Conservation (phyloP, 2,888 invertebrate species). For the Meteorus cinctellus region DNA sequence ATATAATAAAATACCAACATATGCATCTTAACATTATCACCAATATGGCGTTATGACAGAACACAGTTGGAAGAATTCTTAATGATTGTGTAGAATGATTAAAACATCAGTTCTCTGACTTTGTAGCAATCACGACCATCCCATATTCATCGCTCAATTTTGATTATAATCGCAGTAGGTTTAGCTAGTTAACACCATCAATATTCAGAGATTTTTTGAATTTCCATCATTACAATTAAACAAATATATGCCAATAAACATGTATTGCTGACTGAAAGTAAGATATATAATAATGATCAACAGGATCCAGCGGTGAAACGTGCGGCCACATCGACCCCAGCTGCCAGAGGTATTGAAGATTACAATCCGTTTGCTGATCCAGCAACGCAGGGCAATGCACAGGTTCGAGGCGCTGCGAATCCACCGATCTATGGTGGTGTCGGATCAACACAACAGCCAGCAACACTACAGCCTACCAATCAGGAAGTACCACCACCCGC, state of each 20-base stretch:
- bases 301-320: conserved; percentile 97
- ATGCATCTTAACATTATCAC: too few relatives aligned
- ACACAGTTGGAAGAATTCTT: neutral
- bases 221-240: too few relatives aligned
- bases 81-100: too few relatives aligned
- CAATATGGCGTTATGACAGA: neutral
- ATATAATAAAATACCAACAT: too few relatives aligned
- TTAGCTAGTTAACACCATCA: too few relatives aligned
- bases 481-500: conserved; percentile 75
- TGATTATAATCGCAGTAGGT: too few relatives aligned
- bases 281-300: conserved; percentile 7
- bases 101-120: neutral
- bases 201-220: too few relatives aligned
- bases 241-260: too few relatives aligned
- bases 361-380: conserved; percentile 96
- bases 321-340: conserved; percentile 85
- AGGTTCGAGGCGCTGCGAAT: conserved; percentile 75
- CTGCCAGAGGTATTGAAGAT: conserved; percentile 88
- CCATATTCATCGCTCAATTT: neutral
- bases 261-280: neutral
- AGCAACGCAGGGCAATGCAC: conserved; percentile 75
- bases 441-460: conserved; percentile 77
- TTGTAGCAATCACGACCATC: neutral
- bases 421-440: conserved; percentile 73
- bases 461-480: conserved; percentile 88